These are phyloP conservation scores for Rhipidura dahli DNA, from an alignment of 2,113 vertebrate genomes.

Conservation along the genomic window DNA sequence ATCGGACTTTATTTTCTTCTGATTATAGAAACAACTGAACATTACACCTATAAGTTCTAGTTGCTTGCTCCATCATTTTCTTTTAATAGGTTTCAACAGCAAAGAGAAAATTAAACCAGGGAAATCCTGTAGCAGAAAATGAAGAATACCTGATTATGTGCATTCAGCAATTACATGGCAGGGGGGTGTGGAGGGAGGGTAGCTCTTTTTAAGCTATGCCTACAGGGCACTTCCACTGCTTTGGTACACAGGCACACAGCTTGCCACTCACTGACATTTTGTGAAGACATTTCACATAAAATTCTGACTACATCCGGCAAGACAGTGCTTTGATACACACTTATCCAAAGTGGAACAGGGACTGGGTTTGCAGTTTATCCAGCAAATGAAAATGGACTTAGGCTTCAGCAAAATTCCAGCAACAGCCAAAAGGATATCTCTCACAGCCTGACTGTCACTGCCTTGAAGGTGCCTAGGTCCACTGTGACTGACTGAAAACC, in stretches of 20 bases:
- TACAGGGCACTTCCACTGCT: background rate
- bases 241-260: background rate
- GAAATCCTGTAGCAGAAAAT: conserved; percentile 4
- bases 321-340: background rate
- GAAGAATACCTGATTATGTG: background rate
- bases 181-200: background rate
- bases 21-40: conserved; percentile 5
- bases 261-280: background rate
- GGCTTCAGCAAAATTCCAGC: background rate
- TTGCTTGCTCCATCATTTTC: conserved; percentile 20
- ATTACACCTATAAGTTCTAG: background rate
- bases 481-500: background rate
- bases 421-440: background rate
- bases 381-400: background rate
- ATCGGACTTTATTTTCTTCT: background rate
- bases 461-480: background rate
- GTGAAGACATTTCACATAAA: background rate
- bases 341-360: background rate
- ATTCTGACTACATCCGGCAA: accelerated
- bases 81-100: conserved; percentile 39
- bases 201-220: background rate
- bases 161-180: background rate
- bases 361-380: background rate
- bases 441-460: background rate
- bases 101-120: conserved; percentile 32